A percentile compares a stretch with the other conserved stretches of the same genome.
These are phyloP conservation scores for Scaptomyza tumidula DNA, from an alignment of 2,888 invertebrate species.

Conservation along the genomic window DNA sequence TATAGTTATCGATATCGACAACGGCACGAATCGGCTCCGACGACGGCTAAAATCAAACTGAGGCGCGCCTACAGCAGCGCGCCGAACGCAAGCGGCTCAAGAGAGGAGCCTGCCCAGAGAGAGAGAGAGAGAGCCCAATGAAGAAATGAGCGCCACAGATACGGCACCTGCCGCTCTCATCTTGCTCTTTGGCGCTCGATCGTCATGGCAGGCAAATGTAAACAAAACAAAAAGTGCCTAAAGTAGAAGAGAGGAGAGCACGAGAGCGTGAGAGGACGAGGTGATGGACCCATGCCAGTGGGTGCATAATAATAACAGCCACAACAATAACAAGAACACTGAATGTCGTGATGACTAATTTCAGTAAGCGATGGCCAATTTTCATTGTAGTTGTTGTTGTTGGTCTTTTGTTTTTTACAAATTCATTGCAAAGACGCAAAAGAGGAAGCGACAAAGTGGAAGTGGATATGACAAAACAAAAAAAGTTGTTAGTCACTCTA, in stretches of 20 bases:
- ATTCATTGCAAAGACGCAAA: slow-evolving; percentile 47
- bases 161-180: slow-evolving; percentile 57
- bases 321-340: slow-evolving; percentile 19
- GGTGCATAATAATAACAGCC: slow-evolving; percentile 50
- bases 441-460: slow-evolving; percentile 73
- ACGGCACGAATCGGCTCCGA: slow-evolving; percentile 77
- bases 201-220: slow-evolving; percentile 59
- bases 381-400: slow-evolving; percentile 25
- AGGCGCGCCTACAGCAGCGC: slow-evolving; percentile 44
- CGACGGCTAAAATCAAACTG: slow-evolving; percentile 75
- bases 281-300: slow-evolving; percentile 72
- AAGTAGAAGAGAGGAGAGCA: slow-evolving; percentile 1
- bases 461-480: slow-evolving; percentile 57
- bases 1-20: slow-evolving; percentile 68
- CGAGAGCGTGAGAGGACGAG: slow-evolving; percentile 42
- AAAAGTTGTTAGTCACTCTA: slow-evolving; percentile 59
- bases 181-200: slow-evolving; percentile 59
- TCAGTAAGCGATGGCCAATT: slow-evolving; percentile 36
- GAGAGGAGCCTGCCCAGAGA: slow-evolving; percentile 18
- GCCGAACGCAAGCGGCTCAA: slow-evolving; percentile 60
- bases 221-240: slow-evolving; percentile 66
- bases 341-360: slow-evolving; percentile 55
- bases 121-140: slow-evolving; percentile 10
- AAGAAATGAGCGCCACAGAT: slow-evolving; percentile 41
- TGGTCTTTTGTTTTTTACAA: slow-evolving; percentile 47